Conservation (phyloP, 2,797 vertebrate species). For the Danio tinwini region DNA sequence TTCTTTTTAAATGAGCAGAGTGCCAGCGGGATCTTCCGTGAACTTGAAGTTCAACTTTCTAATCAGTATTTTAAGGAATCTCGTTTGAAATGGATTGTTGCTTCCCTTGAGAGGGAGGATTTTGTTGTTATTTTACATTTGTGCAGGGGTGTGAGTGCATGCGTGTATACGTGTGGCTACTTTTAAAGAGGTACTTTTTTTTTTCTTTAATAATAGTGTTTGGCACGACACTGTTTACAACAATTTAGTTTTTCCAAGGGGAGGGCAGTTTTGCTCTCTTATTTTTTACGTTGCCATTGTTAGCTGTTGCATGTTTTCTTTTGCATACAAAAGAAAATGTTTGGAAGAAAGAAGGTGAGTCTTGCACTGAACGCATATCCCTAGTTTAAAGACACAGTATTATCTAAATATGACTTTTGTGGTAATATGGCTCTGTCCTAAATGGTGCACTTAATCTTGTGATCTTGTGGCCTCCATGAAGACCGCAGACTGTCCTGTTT, state of each 20-base stretch:
- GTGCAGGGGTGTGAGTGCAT: neutral
- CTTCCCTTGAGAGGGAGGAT: slow-evolving; percentile 71
- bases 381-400: slow-evolving; percentile 77
- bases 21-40: slow-evolving; percentile 30
- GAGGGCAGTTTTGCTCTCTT: slow-evolving; percentile 57
- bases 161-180: neutral
- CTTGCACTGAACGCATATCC: slow-evolving; percentile 84
- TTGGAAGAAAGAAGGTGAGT: slow-evolving; percentile 71
- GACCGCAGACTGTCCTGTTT: neutral
- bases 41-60: slow-evolving; percentile 74
- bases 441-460: neutral
- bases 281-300: slow-evolving; percentile 45
- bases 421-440: neutral
- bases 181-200: slow-evolving; percentile 50
- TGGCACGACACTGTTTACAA: slow-evolving; percentile 38
- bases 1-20: slow-evolving; percentile 46
- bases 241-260: slow-evolving; percentile 41
- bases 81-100: slow-evolving; percentile 76
- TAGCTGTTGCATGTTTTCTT: slow-evolving; percentile 59
- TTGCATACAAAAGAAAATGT: slow-evolving; percentile 21
- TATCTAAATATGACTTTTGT: slow-evolving; percentile 76
- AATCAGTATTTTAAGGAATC: slow-evolving; percentile 83
- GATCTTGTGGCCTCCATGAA: neutral
- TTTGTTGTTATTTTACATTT: slow-evolving; percentile 9
- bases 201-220: slow-evolving; percentile 19